These are phyloP conservation scores for Allobates femoralis DNA, from an alignment of 2,797 vertebrate species.

Conservation along the genomic window DNA sequence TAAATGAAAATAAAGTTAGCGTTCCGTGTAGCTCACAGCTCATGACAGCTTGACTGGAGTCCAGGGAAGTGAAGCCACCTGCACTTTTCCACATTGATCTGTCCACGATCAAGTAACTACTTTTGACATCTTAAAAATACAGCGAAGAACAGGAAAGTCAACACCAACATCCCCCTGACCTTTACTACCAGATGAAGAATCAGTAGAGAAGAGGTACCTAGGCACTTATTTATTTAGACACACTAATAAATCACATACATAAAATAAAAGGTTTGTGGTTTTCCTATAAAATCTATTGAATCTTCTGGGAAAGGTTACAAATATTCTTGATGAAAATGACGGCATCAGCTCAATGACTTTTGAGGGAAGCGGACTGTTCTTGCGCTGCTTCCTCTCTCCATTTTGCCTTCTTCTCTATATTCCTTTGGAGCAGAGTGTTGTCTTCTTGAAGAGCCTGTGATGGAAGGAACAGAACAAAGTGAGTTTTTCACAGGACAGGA, in stretches of 20 bases:
- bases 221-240: constrained; percentile 14
- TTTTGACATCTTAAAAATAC: constrained; percentile 37
- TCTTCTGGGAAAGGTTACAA: background rate
- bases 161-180: background rate
- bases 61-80: background rate
- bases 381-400: constrained; percentile 62
- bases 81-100: background rate
- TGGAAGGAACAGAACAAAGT: background rate
- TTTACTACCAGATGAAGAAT: constrained; percentile 4
- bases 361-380: constrained; percentile 19
- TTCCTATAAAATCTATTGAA: constrained; percentile 3
- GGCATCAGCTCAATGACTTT: constrained; percentile 47
- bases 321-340: background rate
- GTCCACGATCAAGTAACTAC: background rate
- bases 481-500: background rate
- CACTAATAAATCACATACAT: constrained; percentile 21
- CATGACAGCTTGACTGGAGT: background rate
- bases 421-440: constrained; percentile 59
- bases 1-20: too few species aligned
- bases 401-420: constrained; percentile 66
- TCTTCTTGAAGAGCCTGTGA: constrained; percentile 65
- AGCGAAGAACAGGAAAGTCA: background rate
- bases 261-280: background rate
- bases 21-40: background rate
- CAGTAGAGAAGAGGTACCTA: background rate